phyloP scores from a whole-genome alignment of 2,797 vertebrate species.

The Pogoniulus pusillus region DNA sequence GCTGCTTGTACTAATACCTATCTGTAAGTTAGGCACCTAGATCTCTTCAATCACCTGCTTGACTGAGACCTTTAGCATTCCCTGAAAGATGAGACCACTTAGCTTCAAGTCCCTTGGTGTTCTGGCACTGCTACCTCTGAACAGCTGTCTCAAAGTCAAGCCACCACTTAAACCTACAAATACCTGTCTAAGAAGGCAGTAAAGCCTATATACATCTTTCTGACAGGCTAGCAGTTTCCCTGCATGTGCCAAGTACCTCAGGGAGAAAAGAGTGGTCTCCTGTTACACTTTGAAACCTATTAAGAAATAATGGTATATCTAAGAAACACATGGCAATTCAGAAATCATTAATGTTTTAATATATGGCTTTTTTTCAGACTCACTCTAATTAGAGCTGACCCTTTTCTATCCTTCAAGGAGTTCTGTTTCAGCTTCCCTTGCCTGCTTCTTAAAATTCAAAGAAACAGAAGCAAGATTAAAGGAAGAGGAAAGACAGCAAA shows the following conservation, averaged over 20 bases:
- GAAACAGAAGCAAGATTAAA: background rate
- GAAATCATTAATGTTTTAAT: conserved; percentile 35
- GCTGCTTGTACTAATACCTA: conserved; percentile 4
- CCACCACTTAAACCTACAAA: conserved; percentile 38
- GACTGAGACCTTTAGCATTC: conserved; percentile 11
- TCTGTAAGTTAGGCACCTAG: background rate
- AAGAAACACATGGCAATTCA: background rate
- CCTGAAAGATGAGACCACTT: conserved; percentile 31
- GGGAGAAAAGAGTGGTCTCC: background rate
- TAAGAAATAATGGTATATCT: conserved; percentile 9
- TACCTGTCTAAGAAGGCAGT: conserved; percentile 16
- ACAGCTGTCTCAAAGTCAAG: conserved; percentile 47
- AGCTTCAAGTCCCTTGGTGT: conserved; percentile 3
- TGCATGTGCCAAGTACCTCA: background rate
- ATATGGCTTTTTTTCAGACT: background rate
- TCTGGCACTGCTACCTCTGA: conserved; percentile 1
- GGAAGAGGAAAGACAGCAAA: background rate
- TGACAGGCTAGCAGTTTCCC: background rate
- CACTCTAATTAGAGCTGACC: conserved; percentile 8
- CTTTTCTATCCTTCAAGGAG: background rate
- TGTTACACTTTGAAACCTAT: background rate
- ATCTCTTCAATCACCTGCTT: conserved; percentile 7
- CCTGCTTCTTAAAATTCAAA: conserved; percentile 10
- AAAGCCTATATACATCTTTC: conserved; percentile 28
- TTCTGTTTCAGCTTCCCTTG: background rate